A percentile compares a stretch with the other conserved stretches of the same genome.
These are phyloP conservation scores for Nasua narica DNA, from an alignment of 2,797 vertebrate species.

Conservation along the genomic window DNA sequence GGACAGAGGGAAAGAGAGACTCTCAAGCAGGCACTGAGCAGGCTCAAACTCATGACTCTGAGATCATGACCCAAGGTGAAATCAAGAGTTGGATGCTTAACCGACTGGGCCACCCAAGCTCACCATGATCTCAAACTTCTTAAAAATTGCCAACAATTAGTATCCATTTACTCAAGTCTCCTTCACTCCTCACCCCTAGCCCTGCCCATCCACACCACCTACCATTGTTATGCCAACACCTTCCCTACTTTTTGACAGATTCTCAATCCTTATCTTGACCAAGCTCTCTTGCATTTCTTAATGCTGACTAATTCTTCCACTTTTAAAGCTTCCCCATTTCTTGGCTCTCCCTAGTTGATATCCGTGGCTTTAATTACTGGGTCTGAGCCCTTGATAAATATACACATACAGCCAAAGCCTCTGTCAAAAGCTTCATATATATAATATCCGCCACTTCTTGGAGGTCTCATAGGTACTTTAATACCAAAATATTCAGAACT, in stretches of 20 bases:
- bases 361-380: neutral
- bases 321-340: neutral
- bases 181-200: neutral
- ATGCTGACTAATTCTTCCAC: neutral
- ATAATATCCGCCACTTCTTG: neutral
- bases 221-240: neutral
- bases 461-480: neutral
- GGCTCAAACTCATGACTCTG: neutral
- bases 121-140: neutral
- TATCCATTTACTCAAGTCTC: neutral
- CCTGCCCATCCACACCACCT: neutral
- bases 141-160: neutral
- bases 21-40: neutral
- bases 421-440: neutral
- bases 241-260: neutral
- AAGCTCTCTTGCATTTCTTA: neutral
- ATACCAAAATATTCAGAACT: slow-evolving; percentile 15
- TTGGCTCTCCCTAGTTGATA: neutral
- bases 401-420: neutral
- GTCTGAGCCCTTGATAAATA: neutral
- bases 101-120: neutral
- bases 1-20: neutral
- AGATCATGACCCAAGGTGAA: neutral
- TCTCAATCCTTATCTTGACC: neutral
- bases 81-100: neutral